Evolutionary conservation across 2,888 invertebrate species (phyloP).

Genomic region (Troilus luridus): DNA sequence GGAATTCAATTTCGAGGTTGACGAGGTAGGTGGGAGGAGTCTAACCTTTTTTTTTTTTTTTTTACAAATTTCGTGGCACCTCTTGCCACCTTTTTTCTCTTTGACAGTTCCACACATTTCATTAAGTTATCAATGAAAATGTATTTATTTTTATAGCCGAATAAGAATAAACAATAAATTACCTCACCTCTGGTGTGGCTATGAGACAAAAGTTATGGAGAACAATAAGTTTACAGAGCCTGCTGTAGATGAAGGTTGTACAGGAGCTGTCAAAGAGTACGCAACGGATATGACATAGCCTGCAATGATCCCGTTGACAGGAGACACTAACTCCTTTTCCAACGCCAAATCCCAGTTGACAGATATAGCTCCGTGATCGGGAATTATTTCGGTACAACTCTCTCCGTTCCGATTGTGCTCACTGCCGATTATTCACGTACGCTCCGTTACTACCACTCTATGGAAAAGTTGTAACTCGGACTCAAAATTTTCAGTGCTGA

Average conservation of each 20-base stretch:
- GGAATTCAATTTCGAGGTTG: no score
- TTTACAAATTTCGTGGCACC: no score
- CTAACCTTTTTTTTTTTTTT: no score
- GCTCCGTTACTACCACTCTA: neutral
- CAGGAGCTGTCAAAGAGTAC: slow-evolving; percentile 33
- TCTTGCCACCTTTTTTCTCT: no score
- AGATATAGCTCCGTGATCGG: slow-evolving; percentile 39
- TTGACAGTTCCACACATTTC: no score
- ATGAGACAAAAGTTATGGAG: neutral
- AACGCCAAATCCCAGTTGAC: neutral
- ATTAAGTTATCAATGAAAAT: neutral
- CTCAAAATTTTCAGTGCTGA: neutral
- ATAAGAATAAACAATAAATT: neutral
- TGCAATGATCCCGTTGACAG: neutral
- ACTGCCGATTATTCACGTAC: neutral
- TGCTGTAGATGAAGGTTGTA: neutral
- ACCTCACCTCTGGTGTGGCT: neutral
- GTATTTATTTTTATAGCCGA: neutral
- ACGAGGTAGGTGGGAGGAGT: no score
- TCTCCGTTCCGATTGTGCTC: neutral
- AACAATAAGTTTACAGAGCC: neutral
- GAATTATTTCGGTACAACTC: slow-evolving; percentile 7
- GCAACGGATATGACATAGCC: neutral
- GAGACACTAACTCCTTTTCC: slow-evolving; percentile 1
- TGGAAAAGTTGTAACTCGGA: neutral